Conservation (phyloP, 2,888 invertebrate genomes). For the Sinelater perroti region DNA sequence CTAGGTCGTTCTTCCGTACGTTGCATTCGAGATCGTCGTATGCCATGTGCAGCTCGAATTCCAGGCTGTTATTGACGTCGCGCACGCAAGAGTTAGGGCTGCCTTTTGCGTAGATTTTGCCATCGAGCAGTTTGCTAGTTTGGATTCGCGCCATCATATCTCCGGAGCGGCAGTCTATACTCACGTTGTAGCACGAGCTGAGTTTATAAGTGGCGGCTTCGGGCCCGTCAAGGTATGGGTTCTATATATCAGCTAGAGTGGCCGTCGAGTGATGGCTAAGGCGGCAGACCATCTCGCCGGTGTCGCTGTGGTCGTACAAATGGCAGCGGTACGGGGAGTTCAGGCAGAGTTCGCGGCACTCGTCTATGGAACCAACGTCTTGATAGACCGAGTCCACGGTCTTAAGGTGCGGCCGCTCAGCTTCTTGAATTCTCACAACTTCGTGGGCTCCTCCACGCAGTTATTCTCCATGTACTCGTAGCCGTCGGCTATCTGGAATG, state of each 20-base stretch:
- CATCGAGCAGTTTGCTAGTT: conserved; percentile 91
- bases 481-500: conserved; percentile 67
- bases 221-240: conserved; percentile 89
- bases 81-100: conserved; percentile 92
- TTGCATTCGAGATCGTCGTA: conserved; percentile 94
- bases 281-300: conserved; percentile 92
- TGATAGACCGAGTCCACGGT: conserved; percentile 94
- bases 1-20: conserved; percentile 87
- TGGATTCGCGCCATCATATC: conserved; percentile 94
- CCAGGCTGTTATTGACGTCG: conserved; percentile 86
- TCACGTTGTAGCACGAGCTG: conserved; percentile 93
- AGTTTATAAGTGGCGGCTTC: conserved; percentile 92
- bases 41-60: conserved; percentile 91
- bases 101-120: conserved; percentile 94
- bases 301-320: conserved; percentile 93
- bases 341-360: conserved; percentile 87
- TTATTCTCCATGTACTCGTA: conserved; percentile 91
- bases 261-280: conserved; percentile 91
- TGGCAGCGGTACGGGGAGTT: conserved; percentile 92
- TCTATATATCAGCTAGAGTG: conserved; percentile 88
- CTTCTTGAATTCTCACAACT: conserved; percentile 92
- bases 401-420: conserved; percentile 87
- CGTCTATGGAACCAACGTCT: conserved; percentile 86
- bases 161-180: conserved; percentile 89
- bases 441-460: conserved; percentile 93